These are phyloP conservation scores for Drosophila nigritarsus DNA, from an alignment of 2,888 invertebrate genomes.

Conservation along the genomic window DNA sequence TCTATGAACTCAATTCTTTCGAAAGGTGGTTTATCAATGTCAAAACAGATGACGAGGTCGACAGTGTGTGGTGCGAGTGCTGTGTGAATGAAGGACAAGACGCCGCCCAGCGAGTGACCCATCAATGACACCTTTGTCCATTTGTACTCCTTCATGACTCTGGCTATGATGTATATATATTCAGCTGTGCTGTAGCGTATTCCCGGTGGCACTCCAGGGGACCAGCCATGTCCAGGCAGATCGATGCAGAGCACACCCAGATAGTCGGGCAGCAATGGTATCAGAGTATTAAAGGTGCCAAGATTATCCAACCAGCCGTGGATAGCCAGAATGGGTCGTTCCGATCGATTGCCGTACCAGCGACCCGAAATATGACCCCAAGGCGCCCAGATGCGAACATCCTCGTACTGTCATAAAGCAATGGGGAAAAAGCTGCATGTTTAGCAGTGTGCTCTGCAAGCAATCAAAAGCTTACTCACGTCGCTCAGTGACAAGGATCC, in stretches of 20 bases:
- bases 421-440: no score
- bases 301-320: conserved; percentile 93
- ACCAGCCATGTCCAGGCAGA: conserved; percentile 89
- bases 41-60: conserved; percentile 61
- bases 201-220: conserved; percentile 88
- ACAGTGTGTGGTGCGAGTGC: conserved; percentile 85
- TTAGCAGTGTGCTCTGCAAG: conserved; percentile 11
- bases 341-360: conserved; percentile 88
- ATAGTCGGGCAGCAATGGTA: conserved; percentile 86
- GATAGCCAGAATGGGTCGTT: conserved; percentile 88
- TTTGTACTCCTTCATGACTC: conserved; percentile 87
- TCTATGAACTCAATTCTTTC: no score
- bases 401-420: conserved; percentile 84
- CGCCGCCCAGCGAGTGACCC: conserved; percentile 89
- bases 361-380: conserved; percentile 90
- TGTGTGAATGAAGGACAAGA: conserved; percentile 87
- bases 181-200: conserved; percentile 78
- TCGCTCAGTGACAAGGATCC: conserved; percentile 49
- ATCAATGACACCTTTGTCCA: conserved; percentile 89
- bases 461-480: conserved; percentile 29
- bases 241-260: conserved; percentile 87
- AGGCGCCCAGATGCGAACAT: conserved; percentile 88
- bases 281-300: conserved; percentile 89
- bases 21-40: no score
- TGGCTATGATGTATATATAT: conserved; percentile 84